Conservation (phyloP, 2,888 invertebrate species). For the Orchestes rusci region DNA sequence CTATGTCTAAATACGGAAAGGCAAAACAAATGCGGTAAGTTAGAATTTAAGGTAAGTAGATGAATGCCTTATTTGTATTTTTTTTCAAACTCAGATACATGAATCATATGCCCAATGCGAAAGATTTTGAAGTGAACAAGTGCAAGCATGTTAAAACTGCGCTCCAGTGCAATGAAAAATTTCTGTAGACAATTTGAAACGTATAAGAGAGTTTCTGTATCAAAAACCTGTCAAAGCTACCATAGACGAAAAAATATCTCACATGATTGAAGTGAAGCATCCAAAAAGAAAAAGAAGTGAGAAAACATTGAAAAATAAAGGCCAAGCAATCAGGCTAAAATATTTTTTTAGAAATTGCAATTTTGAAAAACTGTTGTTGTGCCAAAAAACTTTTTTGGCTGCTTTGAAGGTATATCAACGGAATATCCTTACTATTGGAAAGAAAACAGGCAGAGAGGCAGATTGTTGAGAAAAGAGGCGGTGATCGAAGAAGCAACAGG, state of each 20-base stretch:
- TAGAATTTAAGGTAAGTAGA: not conserved
- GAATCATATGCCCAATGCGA: conserved; percentile 5
- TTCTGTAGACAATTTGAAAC: conserved; percentile 2
- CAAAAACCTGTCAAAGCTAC: not conserved
- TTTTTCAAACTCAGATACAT: not conserved
- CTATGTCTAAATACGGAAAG: not conserved
- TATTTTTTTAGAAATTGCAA: not conserved
- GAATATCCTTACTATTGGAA: conserved; percentile 6
- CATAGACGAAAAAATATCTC: conserved; percentile 2
- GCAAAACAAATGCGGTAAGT: not conserved
- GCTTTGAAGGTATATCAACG: conserved; percentile 5
- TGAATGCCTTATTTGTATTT: not conserved
- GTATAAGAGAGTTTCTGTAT: conserved; percentile 5
- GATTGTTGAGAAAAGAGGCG: conserved; percentile 2
- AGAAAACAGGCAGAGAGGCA: conserved; percentile 5
- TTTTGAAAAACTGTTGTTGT: conserved; percentile 1
- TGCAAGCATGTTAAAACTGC: conserved; percentile 2
- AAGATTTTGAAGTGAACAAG: conserved; percentile 3
- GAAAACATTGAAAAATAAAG: conserved; percentile 5
- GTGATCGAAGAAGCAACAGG: not conserved
- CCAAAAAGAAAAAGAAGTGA: conserved; percentile 4
- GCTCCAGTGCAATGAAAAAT: conserved; percentile 1
- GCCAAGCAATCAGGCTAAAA: conserved; percentile 1
- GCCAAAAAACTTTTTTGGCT: conserved; percentile 5
- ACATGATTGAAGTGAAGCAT: conserved; percentile 5